A percentile compares a stretch with the other conserved stretches of the same genome.
phyloP scores from a whole-genome alignment of 1,140 invertebrate genomes.

The Pseudomyrmex concolor region DNA sequence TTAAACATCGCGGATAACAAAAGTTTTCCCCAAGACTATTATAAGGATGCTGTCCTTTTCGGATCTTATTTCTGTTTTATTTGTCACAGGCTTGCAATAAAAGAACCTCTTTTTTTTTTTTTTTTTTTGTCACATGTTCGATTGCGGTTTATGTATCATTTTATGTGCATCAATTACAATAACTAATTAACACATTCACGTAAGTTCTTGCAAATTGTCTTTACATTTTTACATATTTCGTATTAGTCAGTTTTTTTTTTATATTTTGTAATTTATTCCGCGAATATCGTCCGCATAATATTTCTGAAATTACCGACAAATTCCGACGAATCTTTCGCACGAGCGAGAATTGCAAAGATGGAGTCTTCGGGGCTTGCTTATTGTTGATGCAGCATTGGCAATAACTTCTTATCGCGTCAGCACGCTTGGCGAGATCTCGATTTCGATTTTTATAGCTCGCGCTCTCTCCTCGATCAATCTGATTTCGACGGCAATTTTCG shows the following conservation, averaged over 20 bases:
- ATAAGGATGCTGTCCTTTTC: conserved; percentile 13
- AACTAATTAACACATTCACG: no score
- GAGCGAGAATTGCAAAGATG: conserved; percentile 27
- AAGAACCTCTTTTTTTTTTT: background rate
- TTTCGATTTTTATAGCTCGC: conserved; percentile 10
- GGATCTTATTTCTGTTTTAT: background rate
- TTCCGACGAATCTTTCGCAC: conserved; percentile 11
- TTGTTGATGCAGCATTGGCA: conserved; percentile 40
- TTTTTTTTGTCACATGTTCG: background rate
- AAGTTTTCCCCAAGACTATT: conserved; percentile 13
- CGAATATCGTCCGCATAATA: background rate
- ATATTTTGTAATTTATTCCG: background rate
- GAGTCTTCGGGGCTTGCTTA: background rate
- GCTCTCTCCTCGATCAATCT: background rate
- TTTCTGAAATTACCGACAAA: background rate
- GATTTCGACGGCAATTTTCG: conserved; percentile 38
- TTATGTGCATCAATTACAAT: no score
- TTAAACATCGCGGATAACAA: conserved; percentile 25
- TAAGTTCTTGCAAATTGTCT: no score
- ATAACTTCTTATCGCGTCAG: conserved; percentile 35
- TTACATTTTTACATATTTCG: background rate
- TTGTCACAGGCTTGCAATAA: conserved; percentile 8
- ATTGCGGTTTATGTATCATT: background rate
- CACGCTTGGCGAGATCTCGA: conserved; percentile 1
- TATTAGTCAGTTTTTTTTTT: background rate